These are phyloP conservation scores for Caligus rogercresseyi DNA, from an alignment of 1,140 invertebrate species.

Conservation along the genomic window DNA sequence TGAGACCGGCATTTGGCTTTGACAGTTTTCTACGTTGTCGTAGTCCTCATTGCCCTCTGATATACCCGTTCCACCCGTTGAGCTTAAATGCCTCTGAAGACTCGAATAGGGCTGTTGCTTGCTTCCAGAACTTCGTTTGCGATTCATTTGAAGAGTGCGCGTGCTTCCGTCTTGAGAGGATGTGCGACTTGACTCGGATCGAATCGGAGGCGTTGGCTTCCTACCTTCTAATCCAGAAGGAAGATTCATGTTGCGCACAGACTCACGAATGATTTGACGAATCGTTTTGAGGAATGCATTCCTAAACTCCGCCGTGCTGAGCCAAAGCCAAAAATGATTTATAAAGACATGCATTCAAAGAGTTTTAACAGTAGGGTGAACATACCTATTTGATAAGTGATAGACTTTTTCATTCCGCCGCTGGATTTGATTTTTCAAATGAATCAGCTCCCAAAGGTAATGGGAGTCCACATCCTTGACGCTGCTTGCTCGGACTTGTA, in stretches of 20 bases:
- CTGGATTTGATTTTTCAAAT: slow-evolving; percentile 76
- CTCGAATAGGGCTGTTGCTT: not conserved
- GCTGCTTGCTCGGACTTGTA: slow-evolving; percentile 76
- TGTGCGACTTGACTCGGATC: slow-evolving; percentile 21
- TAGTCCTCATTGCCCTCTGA: not conserved
- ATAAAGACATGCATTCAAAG: not conserved
- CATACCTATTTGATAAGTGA: slow-evolving; percentile 79
- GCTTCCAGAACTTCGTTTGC: slow-evolving; percentile 2
- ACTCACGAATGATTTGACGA: slow-evolving; percentile 84
- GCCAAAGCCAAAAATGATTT: slow-evolving; percentile 34
- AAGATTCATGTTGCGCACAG: slow-evolving; percentile 82
- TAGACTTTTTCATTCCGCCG: slow-evolving; percentile 88
- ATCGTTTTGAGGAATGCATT: slow-evolving; percentile 92
- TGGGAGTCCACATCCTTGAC: slow-evolving; percentile 83
- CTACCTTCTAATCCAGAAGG: slow-evolving; percentile 37
- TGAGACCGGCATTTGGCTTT: not conserved
- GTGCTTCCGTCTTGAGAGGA: slow-evolving; percentile 11
- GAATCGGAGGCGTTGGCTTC: slow-evolving; percentile 6
- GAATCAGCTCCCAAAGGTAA: slow-evolving; percentile 90
- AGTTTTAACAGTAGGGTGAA: not conserved
- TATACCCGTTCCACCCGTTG: not conserved
- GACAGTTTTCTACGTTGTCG: slow-evolving; percentile 16
- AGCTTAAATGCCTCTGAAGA: slow-evolving; percentile 3
- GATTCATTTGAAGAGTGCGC: slow-evolving; percentile 3
- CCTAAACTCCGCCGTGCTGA: slow-evolving; percentile 76